Evolutionary conservation across 1,140 invertebrate species (phyloP).

Genomic region (Drosophila mojavensis): DNA sequence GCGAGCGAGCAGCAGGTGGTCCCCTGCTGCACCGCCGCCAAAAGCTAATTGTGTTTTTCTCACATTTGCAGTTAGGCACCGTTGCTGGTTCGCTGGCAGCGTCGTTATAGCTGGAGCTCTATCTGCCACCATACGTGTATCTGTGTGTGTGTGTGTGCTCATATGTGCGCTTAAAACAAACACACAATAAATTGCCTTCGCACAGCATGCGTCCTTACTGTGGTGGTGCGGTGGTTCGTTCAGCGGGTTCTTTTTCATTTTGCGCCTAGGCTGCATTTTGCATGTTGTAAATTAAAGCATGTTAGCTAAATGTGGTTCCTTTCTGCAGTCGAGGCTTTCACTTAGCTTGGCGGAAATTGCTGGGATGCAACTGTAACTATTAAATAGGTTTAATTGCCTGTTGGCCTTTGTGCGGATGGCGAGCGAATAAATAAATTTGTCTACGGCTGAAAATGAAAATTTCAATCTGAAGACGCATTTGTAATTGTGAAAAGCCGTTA

Average conservation of each 20-base stretch:
- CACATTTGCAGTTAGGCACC: constrained; percentile 76
- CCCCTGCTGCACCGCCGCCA: constrained; percentile 67
- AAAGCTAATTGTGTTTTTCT: constrained; percentile 82
- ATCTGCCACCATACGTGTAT: constrained; percentile 49
- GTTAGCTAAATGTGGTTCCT: constrained; percentile 56
- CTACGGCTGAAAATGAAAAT: too few relatives aligned
- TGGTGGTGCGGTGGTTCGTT: constrained; percentile 26
- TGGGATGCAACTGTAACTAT: constrained; percentile 62
- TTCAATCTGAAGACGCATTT: too few relatives aligned
- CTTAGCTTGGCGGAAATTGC: constrained; percentile 67
- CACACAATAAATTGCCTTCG: constrained; percentile 80
- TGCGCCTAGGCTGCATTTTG: constrained; percentile 53
- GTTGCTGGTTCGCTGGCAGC: constrained; percentile 24
- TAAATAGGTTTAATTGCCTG: constrained; percentile 71
- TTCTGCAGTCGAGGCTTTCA: constrained; percentile 38
- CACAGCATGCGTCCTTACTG: constrained; percentile 64
- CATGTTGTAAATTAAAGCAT: constrained; percentile 78
- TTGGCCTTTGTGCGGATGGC: constrained; percentile 41
- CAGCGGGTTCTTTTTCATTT: constrained; percentile 67
- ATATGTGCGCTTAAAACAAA: constrained; percentile 78
- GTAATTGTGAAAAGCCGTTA: not conserved
- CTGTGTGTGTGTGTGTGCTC: constrained; percentile 23
- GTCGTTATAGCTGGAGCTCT: constrained; percentile 27
- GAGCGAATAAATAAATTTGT: not conserved
- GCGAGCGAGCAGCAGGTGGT: constrained; percentile 70